These are phyloP conservation scores for Hippopotamus amphibius DNA, from an alignment of 2,113 vertebrate species.

Conservation along the genomic window DNA sequence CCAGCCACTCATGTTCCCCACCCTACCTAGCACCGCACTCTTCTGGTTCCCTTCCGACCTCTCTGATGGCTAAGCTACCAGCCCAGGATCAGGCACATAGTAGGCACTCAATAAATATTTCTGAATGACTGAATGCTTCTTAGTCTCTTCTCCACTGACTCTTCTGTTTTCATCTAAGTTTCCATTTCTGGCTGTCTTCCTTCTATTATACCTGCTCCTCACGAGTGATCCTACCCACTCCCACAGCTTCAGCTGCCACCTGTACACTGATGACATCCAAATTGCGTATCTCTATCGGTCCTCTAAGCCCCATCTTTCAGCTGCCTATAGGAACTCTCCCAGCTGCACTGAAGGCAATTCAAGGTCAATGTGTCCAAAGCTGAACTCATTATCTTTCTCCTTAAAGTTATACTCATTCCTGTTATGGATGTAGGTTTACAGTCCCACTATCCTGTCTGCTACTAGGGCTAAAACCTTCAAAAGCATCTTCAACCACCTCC, in stretches of 20 bases:
- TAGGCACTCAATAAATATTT: background rate
- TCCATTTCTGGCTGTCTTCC: background rate
- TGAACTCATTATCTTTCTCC: background rate
- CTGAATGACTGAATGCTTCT: background rate
- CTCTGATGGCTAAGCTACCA: background rate
- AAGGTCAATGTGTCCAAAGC: background rate
- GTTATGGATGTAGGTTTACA: background rate
- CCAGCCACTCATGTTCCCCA: background rate
- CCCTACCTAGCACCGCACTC: background rate
- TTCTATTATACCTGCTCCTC: background rate
- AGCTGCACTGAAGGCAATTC: background rate
- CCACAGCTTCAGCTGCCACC: background rate
- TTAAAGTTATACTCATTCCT: background rate
- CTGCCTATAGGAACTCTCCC: background rate
- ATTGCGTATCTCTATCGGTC: background rate
- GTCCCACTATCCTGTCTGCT: background rate
- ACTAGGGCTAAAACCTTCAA: constrained; percentile 1
- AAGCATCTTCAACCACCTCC: background rate
- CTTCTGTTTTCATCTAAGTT: background rate
- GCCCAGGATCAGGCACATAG: background rate
- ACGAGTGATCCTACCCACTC: background rate
- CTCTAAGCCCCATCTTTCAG: background rate
- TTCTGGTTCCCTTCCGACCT: background rate
- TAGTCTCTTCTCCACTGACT: background rate
- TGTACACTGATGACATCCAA: background rate